Evolutionary conservation across 2,888 invertebrate genomes (phyloP).

Genomic region (Himalopsyche japonica): DNA sequence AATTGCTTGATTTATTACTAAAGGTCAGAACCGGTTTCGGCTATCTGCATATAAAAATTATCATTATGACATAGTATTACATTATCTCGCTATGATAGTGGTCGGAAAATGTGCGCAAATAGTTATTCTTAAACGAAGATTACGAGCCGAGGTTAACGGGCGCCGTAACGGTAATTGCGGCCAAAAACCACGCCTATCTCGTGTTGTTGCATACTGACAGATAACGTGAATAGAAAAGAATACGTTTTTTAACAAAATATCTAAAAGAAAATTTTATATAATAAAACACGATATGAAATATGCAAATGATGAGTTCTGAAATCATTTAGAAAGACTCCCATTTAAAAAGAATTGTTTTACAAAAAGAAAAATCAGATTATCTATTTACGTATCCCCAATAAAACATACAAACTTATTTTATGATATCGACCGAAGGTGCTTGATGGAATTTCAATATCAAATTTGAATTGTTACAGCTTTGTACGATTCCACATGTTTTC

Average conservation of each 20-base stretch:
- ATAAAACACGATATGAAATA: background rate
- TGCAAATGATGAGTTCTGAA: background rate
- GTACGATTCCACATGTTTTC: too few relatives aligned
- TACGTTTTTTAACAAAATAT: constrained; percentile 1
- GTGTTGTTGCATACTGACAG: constrained; percentile 28
- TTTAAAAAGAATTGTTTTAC: too few relatives aligned
- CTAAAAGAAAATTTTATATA: background rate
- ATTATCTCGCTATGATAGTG: background rate
- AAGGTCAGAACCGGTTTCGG: too few relatives aligned
- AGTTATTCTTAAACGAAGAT: background rate
- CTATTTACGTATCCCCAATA: too few relatives aligned
- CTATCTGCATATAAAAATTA: too few relatives aligned
- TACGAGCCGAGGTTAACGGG: background rate
- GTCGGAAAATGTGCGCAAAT: background rate
- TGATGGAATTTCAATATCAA: too few relatives aligned
- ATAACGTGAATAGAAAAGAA: constrained; percentile 9
- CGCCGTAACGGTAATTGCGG: background rate
- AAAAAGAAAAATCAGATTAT: too few relatives aligned
- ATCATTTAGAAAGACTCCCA: background rate
- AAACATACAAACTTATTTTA: too few relatives aligned
- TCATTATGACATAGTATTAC: too few relatives aligned
- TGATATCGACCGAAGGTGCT: too few relatives aligned
- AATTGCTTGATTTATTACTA: too few relatives aligned
- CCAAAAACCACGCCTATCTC: constrained; percentile 31
- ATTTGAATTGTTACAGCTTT: too few relatives aligned